Evolutionary conservation across 2,797 vertebrate genomes (phyloP).

Genomic region (Argentina silus): DNA sequence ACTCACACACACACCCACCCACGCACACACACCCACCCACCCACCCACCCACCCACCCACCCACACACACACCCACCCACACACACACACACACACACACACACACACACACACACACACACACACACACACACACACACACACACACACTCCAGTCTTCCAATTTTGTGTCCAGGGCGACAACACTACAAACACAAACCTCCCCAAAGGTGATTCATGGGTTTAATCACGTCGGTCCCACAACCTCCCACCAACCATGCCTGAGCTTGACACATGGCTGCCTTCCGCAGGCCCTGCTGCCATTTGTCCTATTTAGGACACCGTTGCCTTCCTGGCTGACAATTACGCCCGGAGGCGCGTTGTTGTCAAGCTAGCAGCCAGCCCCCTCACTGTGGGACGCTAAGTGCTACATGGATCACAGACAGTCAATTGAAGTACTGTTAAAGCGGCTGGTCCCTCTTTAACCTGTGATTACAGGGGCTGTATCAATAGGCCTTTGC

Average conservation of each 20-base stretch:
- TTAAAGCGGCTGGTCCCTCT: background rate
- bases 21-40: no score
- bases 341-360: slow-evolving; percentile 29
- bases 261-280: slow-evolving; percentile 65
- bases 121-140: no score
- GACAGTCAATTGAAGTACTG: background rate
- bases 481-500: no score
- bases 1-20: no score
- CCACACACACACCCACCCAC: no score
- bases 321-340: slow-evolving; percentile 43
- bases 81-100: no score
- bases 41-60: no score
- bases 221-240: slow-evolving; percentile 72
- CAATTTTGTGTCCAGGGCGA: no score
- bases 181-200: no score
- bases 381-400: background rate
- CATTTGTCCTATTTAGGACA: slow-evolving; percentile 71
- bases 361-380: background rate
- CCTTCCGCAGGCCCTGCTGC: slow-evolving; percentile 43
- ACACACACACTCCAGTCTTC: slow-evolving; percentile 6
- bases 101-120: no score
- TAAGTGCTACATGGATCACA: no score
- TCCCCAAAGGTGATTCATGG: slow-evolving; percentile 72
- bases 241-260: slow-evolving; percentile 54
- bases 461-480: background rate